Evolutionary conservation across 2,797 vertebrate species (phyloP).

Genomic region (Thalassophryne amazonica): DNA sequence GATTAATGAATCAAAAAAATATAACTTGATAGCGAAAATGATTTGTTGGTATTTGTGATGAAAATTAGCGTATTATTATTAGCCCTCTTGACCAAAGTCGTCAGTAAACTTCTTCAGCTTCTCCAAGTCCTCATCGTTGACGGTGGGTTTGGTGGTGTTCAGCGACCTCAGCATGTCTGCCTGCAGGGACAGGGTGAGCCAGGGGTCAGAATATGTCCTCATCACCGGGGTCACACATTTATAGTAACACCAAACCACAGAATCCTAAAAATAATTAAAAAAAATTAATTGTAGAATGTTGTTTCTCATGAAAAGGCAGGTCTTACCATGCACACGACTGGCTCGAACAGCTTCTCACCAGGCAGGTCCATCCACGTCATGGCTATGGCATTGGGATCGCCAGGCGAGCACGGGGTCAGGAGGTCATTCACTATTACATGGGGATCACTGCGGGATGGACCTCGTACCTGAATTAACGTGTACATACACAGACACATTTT

Average conservation of each 20-base stretch:
- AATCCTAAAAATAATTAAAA: background rate
- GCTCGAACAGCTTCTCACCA: slow-evolving; percentile 89
- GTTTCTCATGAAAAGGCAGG: background rate
- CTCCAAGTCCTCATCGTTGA: slow-evolving; percentile 90
- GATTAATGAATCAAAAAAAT: background rate
- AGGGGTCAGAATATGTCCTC: background rate
- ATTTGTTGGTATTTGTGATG: background rate
- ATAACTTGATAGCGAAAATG: background rate
- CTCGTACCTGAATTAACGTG: slow-evolving; percentile 74
- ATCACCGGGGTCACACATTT: background rate
- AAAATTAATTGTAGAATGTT: no score
- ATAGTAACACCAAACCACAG: background rate
- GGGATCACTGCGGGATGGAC: slow-evolving; percentile 78
- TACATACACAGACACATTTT: background rate
- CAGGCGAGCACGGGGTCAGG: slow-evolving; percentile 89
- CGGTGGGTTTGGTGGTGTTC: slow-evolving; percentile 88
- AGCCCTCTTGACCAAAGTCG: slow-evolving; percentile 96
- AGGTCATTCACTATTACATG: slow-evolving; percentile 81
- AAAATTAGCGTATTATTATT: slow-evolving; percentile 42
- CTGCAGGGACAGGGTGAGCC: slow-evolving; percentile 60
- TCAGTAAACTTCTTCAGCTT: slow-evolving; percentile 94
- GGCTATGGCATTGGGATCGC: slow-evolving; percentile 79
- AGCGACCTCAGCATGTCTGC: slow-evolving; percentile 87
- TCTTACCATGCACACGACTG: slow-evolving; percentile 89
- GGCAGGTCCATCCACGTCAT: slow-evolving; percentile 95